These are phyloP conservation scores for Eurypyga helias DNA, from an alignment of 2,113 vertebrate species.

Conservation along the genomic window DNA sequence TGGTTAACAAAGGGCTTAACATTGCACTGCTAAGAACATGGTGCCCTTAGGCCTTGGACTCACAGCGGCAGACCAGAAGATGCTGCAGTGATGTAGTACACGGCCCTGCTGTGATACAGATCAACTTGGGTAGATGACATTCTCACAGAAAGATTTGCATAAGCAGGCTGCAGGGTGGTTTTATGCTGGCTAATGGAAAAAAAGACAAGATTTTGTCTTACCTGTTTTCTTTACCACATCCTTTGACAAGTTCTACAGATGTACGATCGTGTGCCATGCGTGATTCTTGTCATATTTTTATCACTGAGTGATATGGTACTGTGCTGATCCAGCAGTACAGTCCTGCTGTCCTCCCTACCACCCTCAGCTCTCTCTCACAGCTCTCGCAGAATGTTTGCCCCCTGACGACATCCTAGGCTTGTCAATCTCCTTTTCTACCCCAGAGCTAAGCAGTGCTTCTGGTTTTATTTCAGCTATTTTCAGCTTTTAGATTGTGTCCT, in stretches of 20 bases:
- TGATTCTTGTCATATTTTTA: not conserved
- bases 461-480: not conserved
- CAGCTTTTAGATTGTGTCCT: not conserved
- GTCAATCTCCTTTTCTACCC: not conserved
- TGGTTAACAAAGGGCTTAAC: not conserved
- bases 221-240: not conserved
- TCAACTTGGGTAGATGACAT: not conserved
- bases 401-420: not conserved
- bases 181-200: not conserved
- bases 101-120: not conserved
- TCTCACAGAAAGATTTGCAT: not conserved
- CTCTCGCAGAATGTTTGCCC: not conserved
- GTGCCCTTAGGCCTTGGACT: not conserved
- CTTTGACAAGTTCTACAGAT: not conserved
- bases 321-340: not conserved
- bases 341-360: not conserved
- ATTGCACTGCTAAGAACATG: accelerated
- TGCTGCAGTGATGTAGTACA: not conserved
- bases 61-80: not conserved
- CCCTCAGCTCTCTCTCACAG: accelerated
- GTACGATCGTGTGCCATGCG: accelerated
- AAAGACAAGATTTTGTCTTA: not conserved
- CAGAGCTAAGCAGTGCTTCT: not conserved
- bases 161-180: not conserved
- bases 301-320: not conserved